Percentiles rank a stretch among this genome's conserved stretches.
phyloP scores from a whole-genome alignment of 1,140 invertebrate species.

The Bombus pascuorum region DNA sequence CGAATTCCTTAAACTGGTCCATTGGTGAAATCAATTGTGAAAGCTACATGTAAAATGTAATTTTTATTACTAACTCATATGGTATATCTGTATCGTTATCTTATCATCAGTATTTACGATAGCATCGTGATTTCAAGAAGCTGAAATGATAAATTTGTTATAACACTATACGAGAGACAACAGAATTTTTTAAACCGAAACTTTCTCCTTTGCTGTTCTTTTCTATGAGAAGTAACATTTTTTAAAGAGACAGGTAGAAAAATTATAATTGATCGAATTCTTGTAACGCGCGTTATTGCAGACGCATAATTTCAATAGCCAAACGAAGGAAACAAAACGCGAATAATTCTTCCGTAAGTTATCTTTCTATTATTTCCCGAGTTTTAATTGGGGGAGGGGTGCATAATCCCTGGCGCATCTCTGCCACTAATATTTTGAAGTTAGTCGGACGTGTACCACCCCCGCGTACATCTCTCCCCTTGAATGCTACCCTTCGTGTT shows the following conservation, averaged over 20 bases:
- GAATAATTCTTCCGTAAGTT: conserved; percentile 46
- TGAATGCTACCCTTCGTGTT: conserved; percentile 44
- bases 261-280: not conserved
- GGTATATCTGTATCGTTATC: too few relatives aligned
- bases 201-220: not conserved
- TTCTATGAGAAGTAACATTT: not conserved
- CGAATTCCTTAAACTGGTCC: not conserved
- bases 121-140: too few relatives aligned
- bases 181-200: not conserved
- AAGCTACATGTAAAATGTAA: not conserved
- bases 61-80: not conserved
- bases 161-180: too few relatives aligned
- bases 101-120: too few relatives aligned
- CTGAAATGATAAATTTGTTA: too few relatives aligned
- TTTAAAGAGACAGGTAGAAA: not conserved
- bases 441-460: conserved; percentile 39
- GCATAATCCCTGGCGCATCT: conserved; percentile 65
- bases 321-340: conserved; percentile 28
- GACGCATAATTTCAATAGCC: not conserved
- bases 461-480: conserved; percentile 11
- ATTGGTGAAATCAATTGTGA: not conserved
- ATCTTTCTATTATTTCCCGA: conserved; percentile 62
- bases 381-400: conserved; percentile 56
- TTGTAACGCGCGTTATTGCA: not conserved
- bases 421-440: conserved; percentile 66